Conservation (phyloP, 2,797 vertebrate genomes). For the Sylvilagus floridanus region DNA sequence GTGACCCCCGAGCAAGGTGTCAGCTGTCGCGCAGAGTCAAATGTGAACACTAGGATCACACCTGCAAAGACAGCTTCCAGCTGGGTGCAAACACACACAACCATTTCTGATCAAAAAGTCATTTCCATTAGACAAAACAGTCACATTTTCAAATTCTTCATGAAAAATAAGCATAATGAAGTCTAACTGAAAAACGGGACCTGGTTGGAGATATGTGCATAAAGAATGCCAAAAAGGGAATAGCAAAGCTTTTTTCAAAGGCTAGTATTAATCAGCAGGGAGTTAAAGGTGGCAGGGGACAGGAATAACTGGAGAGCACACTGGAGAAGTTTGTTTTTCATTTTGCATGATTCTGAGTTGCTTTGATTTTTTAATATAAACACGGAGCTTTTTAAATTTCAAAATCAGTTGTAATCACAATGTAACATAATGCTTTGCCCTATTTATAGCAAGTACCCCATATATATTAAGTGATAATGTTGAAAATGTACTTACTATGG, state of each 20-base stretch:
- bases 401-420: neutral
- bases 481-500: neutral
- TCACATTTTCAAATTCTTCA: neutral
- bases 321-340: neutral
- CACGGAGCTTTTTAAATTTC: neutral
- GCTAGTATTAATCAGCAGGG: neutral
- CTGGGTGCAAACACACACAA: neutral
- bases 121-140: neutral
- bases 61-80: neutral
- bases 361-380: constrained; percentile 7
- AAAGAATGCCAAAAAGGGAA: neutral
- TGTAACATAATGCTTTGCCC: neutral
- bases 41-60: neutral
- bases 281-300: neutral
- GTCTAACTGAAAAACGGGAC: neutral
- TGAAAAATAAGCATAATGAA: neutral
- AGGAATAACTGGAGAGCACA: neutral
- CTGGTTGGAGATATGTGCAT: neutral
- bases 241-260: neutral
- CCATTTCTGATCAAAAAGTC: neutral
- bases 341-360: neutral
- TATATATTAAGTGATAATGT: neutral
- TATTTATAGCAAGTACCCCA: neutral
- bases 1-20: neutral
- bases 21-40: neutral